These are phyloP conservation scores for Mus pahari DNA, from an alignment of 2,113 vertebrate species.

Conservation along the genomic window DNA sequence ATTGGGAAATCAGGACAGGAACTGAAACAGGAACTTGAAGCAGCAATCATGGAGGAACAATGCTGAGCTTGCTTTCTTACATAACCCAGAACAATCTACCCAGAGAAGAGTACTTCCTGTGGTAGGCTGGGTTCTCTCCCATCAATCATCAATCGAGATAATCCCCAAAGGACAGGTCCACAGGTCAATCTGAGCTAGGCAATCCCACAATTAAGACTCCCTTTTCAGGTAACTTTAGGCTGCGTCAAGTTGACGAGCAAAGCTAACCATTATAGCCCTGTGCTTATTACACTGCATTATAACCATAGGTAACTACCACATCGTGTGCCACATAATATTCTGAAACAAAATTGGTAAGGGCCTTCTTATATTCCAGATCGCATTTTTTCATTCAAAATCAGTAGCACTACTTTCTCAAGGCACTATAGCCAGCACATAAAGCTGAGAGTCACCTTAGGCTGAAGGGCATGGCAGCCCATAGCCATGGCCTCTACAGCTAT, in stretches of 20 bases:
- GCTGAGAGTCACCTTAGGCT: background rate
- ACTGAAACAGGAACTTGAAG: background rate
- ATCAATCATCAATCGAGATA: background rate
- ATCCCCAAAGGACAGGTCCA: background rate
- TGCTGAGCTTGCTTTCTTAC: background rate
- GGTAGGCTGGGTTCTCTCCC: background rate
- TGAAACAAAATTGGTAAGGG: background rate
- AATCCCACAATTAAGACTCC: background rate
- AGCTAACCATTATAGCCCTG: background rate
- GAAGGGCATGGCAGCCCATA: background rate
- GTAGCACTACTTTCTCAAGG: background rate
- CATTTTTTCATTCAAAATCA: conserved; percentile 37
- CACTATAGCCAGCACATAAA: background rate
- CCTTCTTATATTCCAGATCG: background rate
- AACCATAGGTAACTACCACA: background rate
- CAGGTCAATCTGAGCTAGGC: background rate
- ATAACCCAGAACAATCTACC: background rate
- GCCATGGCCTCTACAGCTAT: background rate
- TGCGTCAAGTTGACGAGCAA: background rate
- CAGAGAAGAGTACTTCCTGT: background rate
- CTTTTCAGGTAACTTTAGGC: too few relatives aligned
- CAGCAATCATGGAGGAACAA: background rate
- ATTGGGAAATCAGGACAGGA: background rate
- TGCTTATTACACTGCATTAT: background rate
- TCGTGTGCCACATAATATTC: background rate